These are phyloP conservation scores for Cebidichthys violaceus DNA, from an alignment of 2,113 vertebrate genomes.

Conservation along the genomic window DNA sequence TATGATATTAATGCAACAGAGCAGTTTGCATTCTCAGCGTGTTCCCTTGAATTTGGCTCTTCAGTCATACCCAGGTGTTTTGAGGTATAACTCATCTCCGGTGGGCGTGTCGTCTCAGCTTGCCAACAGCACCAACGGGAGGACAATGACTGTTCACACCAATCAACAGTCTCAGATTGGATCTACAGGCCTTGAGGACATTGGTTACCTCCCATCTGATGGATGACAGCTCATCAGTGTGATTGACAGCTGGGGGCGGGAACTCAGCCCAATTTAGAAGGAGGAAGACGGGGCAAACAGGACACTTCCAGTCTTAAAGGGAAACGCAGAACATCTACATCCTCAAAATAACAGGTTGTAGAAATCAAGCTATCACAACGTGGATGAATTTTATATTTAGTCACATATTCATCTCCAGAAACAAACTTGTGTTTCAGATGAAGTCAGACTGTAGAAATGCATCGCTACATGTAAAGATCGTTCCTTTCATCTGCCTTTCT, in stretches of 20 bases:
- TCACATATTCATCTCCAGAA: too few relatives aligned
- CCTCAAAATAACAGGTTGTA: too few relatives aligned
- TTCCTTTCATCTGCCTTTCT: too few relatives aligned
- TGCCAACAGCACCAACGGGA: conserved; percentile 21
- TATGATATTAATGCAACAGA: background rate
- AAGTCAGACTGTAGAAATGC: too few relatives aligned
- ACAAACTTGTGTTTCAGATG: too few relatives aligned
- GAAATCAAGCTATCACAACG: too few relatives aligned
- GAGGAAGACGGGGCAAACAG: background rate
- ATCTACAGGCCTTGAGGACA: background rate
- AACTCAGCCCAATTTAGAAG: background rate
- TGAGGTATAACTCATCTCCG: conserved; percentile 9
- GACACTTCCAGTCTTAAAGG: too few relatives aligned
- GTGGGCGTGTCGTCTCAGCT: background rate
- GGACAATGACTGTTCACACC: conserved; percentile 5
- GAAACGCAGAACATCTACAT: too few relatives aligned
- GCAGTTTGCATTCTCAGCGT: background rate
- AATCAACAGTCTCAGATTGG: background rate
- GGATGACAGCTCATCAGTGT: background rate
- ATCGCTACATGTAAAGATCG: too few relatives aligned
- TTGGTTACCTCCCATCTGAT: background rate
- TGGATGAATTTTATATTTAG: too few relatives aligned
- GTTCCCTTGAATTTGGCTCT: background rate
- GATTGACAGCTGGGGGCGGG: conserved; percentile 2
- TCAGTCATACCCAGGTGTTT: background rate